Evolutionary conservation across 2,797 vertebrate species (phyloP).

Genomic region (Acestrorhynchus altus): DNA sequence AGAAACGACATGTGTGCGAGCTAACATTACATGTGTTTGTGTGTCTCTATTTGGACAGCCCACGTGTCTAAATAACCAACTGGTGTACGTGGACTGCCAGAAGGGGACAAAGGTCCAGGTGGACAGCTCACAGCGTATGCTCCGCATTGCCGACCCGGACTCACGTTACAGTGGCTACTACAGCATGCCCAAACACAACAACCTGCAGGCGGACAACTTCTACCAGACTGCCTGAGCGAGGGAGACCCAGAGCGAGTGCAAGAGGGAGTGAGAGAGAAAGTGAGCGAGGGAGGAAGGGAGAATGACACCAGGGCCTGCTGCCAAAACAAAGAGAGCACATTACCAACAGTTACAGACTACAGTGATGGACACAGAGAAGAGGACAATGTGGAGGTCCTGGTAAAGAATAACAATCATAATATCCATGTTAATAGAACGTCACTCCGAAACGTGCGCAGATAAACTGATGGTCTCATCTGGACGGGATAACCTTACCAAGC

Average conservation of each 20-base stretch:
- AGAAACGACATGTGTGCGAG: neutral
- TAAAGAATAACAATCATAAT: conserved; percentile 51
- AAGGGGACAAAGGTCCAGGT: conserved; percentile 87
- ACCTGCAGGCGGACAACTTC: conserved; percentile 89
- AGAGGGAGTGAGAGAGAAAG: conserved; percentile 30
- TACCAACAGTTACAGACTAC: conserved; percentile 51
- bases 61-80: conserved; percentile 87
- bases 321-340: conserved; percentile 50
- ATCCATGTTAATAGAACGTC: conserved; percentile 47
- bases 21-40: conserved; percentile 28
- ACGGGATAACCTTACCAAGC: conserved; percentile 46
- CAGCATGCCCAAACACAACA: conserved; percentile 92
- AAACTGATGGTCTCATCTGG: conserved; percentile 51
- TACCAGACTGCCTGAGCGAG: conserved; percentile 89
- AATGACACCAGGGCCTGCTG: conserved; percentile 50
- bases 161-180: conserved; percentile 91
- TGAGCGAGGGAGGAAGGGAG: conserved; percentile 54
- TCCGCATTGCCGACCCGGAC: conserved; percentile 89
- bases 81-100: conserved; percentile 89
- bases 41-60: conserved; percentile 71
- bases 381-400: conserved; percentile 47
- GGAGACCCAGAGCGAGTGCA: conserved; percentile 62
- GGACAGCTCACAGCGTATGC: conserved; percentile 86
- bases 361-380: conserved; percentile 48
- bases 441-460: conserved; percentile 49